Evolutionary conservation across 2,797 vertebrate species (phyloP).

Genomic region (Typhlichthys subterraneus): DNA sequence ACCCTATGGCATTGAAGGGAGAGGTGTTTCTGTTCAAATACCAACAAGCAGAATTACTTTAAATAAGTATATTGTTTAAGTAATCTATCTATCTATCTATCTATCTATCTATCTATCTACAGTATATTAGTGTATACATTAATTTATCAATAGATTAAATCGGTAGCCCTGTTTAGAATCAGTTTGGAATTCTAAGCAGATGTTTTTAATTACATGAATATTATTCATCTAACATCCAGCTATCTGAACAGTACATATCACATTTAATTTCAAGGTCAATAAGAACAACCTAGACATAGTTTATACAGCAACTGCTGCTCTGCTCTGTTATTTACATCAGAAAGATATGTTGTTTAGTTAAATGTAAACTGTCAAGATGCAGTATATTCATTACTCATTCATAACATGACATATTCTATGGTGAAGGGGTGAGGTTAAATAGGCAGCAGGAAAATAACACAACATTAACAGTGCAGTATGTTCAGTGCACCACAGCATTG

Average conservation of each 20-base stretch:
- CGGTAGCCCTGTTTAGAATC: not conserved
- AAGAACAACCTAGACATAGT: no score
- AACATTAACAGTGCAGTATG: conserved; percentile 65
- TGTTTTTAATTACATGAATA: not conserved
- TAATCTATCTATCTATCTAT: no score
- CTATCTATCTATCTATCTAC: not conserved
- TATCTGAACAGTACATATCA: no score
- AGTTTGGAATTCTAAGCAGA: not conserved
- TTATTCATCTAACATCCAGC: no score
- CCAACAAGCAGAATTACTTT: no score
- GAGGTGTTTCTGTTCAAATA: no score
- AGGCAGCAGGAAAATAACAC: conserved; percentile 51
- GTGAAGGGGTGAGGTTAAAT: conserved; percentile 52
- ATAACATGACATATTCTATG: conserved; percentile 54
- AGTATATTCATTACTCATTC: conserved; percentile 52
- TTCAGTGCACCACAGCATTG: conserved; percentile 62
- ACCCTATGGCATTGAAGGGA: no score
- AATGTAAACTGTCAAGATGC: no score
- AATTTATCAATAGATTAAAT: no score
- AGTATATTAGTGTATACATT: not conserved
- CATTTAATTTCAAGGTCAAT: no score
- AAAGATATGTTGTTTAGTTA: conserved; percentile 8
- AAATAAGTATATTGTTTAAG: not conserved
- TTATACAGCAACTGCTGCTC: not conserved
- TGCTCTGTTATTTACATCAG: conserved; percentile 33